Conservation (phyloP, 2,888 invertebrate species). For the Rhamphomyia laevipes region DNA sequence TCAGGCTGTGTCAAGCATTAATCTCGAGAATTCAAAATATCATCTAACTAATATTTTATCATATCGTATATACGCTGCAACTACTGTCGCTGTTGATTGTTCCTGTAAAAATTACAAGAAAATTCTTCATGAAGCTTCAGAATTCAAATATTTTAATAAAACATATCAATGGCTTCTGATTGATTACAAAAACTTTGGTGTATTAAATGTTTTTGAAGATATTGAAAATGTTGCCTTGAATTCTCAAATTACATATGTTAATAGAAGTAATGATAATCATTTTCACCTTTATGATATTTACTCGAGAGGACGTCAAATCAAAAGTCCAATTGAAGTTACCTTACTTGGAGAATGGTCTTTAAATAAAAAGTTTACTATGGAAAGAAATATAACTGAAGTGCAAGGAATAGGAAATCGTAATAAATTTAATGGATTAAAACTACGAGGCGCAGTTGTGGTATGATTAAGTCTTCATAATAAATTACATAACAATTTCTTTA, state of each 20-base stretch:
- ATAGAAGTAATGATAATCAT: slow-evolving; percentile 6
- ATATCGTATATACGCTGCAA: too few species aligned
- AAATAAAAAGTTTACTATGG: slow-evolving; percentile 10
- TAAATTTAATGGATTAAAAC: slow-evolving; percentile 23
- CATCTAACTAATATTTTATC: too few species aligned
- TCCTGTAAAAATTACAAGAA: too few species aligned
- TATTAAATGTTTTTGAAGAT: slow-evolving; percentile 15
- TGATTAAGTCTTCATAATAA: slow-evolving; percentile 8
- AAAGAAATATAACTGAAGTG: slow-evolving; percentile 18
- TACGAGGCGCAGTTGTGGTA: slow-evolving; percentile 31
- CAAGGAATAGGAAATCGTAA: slow-evolving; percentile 23
- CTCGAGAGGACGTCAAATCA: slow-evolving; percentile 29
- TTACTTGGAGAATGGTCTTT: slow-evolving; percentile 16
- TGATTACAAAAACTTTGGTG: slow-evolving; percentile 16
- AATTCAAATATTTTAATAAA: slow-evolving; percentile 26
- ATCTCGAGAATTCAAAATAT: too few species aligned
- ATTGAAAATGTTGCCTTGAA: slow-evolving; percentile 25
- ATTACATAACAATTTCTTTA: neutral
- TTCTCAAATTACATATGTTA: slow-evolving; percentile 28
- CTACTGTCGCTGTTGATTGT: too few species aligned
- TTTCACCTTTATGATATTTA: slow-evolving; percentile 25
- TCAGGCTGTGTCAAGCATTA: too few species aligned
- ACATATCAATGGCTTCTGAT: slow-evolving; percentile 32
- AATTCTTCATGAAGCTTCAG: slow-evolving; percentile 16
- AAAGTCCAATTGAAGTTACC: slow-evolving; percentile 19